These are phyloP conservation scores for Wasmannia auropunctata DNA, from an alignment of 1,140 invertebrate species.

Conservation along the genomic window DNA sequence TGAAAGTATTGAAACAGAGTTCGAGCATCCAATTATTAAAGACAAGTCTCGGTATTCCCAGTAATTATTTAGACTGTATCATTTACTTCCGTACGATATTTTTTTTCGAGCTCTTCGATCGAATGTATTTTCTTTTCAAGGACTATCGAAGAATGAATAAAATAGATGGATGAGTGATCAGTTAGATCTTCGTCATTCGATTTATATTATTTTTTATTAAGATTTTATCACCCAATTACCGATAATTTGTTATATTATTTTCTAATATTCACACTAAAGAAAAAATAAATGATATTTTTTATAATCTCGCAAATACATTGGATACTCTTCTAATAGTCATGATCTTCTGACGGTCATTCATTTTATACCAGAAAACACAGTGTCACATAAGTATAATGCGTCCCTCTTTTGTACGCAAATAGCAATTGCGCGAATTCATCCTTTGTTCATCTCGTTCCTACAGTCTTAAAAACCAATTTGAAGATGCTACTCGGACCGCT, in stretches of 20 bases:
- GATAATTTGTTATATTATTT: constrained; percentile 1
- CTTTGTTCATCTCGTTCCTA: background rate
- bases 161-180: constrained; percentile 3
- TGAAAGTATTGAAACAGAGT: constrained; percentile 16
- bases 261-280: too few relatives aligned
- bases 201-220: background rate
- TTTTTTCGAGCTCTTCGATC: background rate
- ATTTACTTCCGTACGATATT: constrained; percentile 19
- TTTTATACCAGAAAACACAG: background rate
- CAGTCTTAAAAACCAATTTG: constrained; percentile 33
- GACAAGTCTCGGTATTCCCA: constrained; percentile 18
- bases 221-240: background rate
- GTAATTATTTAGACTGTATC: constrained; percentile 47
- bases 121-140: background rate
- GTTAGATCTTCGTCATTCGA: background rate
- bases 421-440: background rate
- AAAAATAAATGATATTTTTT: too few relatives aligned
- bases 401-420: background rate
- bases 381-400: background rate
- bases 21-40: constrained; percentile 43
- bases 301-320: too few relatives aligned
- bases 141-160: background rate
- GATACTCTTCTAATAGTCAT: background rate
- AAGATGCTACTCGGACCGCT: background rate
- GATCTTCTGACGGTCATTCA: background rate